Evolutionary conservation across 1,140 invertebrate species (phyloP).

Genomic region (Oreohelix idahoensis): DNA sequence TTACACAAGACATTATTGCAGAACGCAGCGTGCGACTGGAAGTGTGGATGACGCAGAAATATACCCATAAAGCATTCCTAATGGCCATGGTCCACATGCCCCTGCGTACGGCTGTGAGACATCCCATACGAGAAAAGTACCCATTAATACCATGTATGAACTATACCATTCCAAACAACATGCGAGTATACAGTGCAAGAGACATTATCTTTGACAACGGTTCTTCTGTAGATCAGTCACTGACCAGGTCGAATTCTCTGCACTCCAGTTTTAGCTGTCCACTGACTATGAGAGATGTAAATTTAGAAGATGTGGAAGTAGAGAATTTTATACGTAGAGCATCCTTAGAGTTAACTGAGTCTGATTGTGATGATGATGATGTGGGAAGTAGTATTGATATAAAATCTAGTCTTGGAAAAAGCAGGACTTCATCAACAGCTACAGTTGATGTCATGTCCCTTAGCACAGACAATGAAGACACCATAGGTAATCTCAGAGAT

Average conservation of each 20-base stretch:
- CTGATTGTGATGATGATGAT: conserved; percentile 29
- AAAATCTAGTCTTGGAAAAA: conserved; percentile 14
- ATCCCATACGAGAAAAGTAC: conserved; percentile 63
- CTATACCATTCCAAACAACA: conserved; percentile 64
- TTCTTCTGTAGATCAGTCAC: neutral
- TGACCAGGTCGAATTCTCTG: conserved; percentile 20
- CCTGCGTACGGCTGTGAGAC: conserved; percentile 61
- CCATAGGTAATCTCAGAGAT: neutral
- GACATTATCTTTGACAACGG: conserved; percentile 53
- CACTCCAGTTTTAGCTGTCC: neutral
- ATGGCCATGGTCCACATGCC: conserved; percentile 65
- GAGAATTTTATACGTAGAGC: neutral
- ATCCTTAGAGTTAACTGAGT: neutral
- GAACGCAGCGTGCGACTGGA: conserved; percentile 60
- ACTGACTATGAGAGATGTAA: neutral
- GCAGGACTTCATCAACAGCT: neutral
- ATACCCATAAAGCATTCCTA: conserved; percentile 59
- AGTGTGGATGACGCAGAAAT: conserved; percentile 68
- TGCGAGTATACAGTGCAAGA: conserved; percentile 65
- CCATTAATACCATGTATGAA: conserved; percentile 67
- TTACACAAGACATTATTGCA: conserved; percentile 55
- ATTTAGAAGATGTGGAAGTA: conserved; percentile 35
- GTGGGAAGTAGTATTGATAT: conserved; percentile 7
- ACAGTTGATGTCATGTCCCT: neutral
- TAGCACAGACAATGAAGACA: neutral